Percentiles rank a stretch among this genome's conserved stretches.
phyloP scores from a whole-genome alignment of 2,797 vertebrate species.

The Acanthornis magna region DNA sequence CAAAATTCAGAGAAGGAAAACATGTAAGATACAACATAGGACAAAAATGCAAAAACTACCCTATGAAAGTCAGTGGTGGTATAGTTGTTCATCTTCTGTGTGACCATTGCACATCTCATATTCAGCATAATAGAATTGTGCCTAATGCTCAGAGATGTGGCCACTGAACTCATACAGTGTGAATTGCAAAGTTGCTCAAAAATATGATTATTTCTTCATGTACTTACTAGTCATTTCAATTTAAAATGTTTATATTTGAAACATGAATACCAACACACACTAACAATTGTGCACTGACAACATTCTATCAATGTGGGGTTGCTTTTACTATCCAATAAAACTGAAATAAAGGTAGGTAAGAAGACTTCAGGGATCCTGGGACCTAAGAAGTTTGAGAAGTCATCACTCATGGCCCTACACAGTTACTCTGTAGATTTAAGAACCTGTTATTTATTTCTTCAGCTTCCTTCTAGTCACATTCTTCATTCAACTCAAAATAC shows the following conservation, averaged over 20 bases:
- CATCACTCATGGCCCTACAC: background rate
- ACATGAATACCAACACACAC: background rate
- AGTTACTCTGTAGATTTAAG: background rate
- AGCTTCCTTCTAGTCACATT: background rate
- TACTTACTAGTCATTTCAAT: background rate
- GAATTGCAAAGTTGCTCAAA: background rate
- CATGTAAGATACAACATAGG: background rate
- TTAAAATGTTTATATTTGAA: background rate
- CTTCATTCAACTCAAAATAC: background rate
- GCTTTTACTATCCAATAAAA: background rate
- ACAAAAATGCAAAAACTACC: background rate
- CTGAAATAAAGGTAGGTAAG: constrained; percentile 1
- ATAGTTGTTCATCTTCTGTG: background rate
- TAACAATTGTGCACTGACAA: background rate
- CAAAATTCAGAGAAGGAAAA: background rate
- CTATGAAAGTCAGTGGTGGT: background rate
- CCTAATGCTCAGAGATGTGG: background rate
- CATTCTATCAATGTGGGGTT: background rate
- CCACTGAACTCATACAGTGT: background rate
- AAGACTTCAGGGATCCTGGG: background rate
- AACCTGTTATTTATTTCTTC: background rate
- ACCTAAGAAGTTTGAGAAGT: constrained; percentile 25
- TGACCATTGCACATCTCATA: background rate
- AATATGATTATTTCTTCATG: background rate
- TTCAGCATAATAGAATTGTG: background rate